Evolutionary conservation across 2,888 invertebrate species (phyloP).

Genomic region (Xestobium rufovillosum): DNA sequence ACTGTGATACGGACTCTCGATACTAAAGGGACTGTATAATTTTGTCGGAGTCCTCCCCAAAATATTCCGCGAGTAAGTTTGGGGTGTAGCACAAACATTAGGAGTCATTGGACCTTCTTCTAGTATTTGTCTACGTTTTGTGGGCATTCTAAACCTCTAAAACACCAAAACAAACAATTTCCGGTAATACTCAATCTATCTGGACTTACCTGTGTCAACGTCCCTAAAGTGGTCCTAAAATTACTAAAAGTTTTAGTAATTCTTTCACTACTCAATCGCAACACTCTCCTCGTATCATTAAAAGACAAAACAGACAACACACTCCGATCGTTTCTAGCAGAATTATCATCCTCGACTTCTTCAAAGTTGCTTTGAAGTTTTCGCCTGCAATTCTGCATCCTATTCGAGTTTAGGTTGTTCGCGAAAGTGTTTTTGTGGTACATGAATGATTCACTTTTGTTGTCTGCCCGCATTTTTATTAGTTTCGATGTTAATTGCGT

Average conservation of each 20-base stretch:
- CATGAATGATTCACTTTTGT: conserved; percentile 30
- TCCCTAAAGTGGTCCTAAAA: conserved; percentile 58
- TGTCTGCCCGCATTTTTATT: conserved; percentile 4
- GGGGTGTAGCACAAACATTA: conserved; percentile 41
- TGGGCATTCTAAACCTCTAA: conserved; percentile 50
- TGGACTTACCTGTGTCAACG: conserved; percentile 54
- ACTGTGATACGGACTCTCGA: conserved; percentile 56
- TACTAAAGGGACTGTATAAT: conserved; percentile 68
- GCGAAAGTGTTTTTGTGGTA: conserved; percentile 31
- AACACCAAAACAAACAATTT: conserved; percentile 11
- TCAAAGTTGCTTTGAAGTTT: conserved; percentile 37
- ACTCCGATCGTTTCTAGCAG: conserved; percentile 29
- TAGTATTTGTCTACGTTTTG: conserved; percentile 47
- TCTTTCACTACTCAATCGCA: conserved; percentile 60
- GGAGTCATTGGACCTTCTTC: conserved; percentile 49
- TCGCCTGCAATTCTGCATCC: conserved; percentile 33
- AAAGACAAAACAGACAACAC: conserved; percentile 44
- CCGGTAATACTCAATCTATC: not conserved
- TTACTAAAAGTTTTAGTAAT: conserved; percentile 58
- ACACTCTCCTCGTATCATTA: conserved; percentile 55
- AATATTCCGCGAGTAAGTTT: conserved; percentile 44
- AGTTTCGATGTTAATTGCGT: no score
- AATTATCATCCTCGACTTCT: conserved; percentile 21
- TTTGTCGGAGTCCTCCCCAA: conserved; percentile 63
- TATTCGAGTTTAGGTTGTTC: conserved; percentile 28